Base-by-base conservation (phyloP, 1,140 invertebrate species). In the Drosophila truncata region DNA sequence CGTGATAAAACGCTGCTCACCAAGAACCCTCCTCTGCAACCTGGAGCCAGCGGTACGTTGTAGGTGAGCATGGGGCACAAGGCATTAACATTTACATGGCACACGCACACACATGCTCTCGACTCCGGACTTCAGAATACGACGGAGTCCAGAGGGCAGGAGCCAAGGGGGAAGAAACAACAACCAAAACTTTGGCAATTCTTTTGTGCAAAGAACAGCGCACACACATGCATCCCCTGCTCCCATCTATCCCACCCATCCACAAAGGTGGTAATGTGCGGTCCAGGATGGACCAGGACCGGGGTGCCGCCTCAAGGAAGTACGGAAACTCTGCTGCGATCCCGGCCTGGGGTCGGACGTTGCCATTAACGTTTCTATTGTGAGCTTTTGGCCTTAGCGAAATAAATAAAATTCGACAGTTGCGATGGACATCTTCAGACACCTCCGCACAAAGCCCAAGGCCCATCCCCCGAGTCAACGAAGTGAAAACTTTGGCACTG, bases 331-430 rank as follows among this genome's bases (percentile, higher is more conserved):
- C 69, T 85, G 86, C 84, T 80, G 80, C 37, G 47, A 50, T 64
- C 64, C 58, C 62, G 54, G 58, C 49, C 52, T 33, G 59, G 44
- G 41, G 59, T 54, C 61, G 59, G 77, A 72, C 65, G 65, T 71
- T 75, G 85, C 85, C 85, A 88, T 88, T 88, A 88, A 88, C 85
- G 85, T 90, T 88, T 90, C 85, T 81, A 88, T 88, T 88, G 85
- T 90, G 81, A 90, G 85, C 85, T 90, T 67, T 90, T 90, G 86
- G 85, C 85, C 85, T 81, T 80, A 70, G 80, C 86, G 85, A 90
- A 85, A 88, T 88, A 88, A 88, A 88, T 88, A 88, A 88, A 88
- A 82, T 88, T 88, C 85, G 85, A 88, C 85, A 88, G 78, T 83
- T 85, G 81, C 70, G 77, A 73, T 65, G 84, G 65, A 78, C 74